Evolutionary conservation across 2,797 vertebrate species (phyloP).

Genomic region (Myiothlypis coronata): DNA sequence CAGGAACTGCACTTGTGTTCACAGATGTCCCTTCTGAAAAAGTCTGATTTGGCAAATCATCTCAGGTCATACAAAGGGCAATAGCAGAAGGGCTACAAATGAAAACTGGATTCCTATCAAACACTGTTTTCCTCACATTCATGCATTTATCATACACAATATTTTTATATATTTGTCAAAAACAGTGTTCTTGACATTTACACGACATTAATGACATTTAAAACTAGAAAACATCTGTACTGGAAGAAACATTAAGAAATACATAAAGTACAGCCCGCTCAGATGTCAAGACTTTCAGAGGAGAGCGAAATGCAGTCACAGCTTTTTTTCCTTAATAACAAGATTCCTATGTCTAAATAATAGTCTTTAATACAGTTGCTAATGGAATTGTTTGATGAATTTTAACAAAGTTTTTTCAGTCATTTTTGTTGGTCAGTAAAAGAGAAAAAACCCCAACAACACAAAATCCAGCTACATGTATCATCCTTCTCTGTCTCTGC

Average conservation of each 20-base stretch:
- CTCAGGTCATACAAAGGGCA: neutral
- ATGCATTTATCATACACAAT: neutral
- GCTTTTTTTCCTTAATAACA: neutral
- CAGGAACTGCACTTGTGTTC: neutral
- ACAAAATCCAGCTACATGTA: neutral
- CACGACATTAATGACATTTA: neutral
- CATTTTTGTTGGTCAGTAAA: constrained; percentile 8
- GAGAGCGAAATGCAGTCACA: neutral
- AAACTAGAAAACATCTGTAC: neutral
- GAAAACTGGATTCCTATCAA: neutral
- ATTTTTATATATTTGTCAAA: neutral
- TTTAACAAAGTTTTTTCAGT: neutral
- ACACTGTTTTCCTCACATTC: neutral
- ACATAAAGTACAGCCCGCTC: neutral
- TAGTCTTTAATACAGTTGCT: neutral
- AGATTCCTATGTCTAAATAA: neutral
- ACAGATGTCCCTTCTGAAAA: neutral
- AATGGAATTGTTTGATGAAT: neutral
- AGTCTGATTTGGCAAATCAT: neutral
- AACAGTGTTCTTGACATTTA: neutral
- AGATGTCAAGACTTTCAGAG: neutral
- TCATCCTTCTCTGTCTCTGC: neutral
- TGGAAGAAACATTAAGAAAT: neutral
- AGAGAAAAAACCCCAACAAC: neutral
- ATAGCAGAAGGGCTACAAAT: neutral